These are phyloP conservation scores for Sitta carolinensis DNA, from an alignment of 2,797 vertebrate genomes.

Conservation along the genomic window DNA sequence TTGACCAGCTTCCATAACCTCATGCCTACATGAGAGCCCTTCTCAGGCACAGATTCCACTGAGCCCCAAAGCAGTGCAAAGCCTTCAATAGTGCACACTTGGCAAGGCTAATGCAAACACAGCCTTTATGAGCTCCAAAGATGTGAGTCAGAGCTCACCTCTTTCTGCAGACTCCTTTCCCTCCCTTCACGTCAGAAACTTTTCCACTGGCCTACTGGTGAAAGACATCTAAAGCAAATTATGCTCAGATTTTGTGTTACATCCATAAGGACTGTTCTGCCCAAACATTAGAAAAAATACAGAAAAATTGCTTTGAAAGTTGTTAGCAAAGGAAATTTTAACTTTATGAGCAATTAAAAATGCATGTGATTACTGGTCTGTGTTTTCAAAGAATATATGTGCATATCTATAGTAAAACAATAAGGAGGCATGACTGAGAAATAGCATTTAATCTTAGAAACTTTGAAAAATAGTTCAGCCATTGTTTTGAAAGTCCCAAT, in stretches of 20 bases:
- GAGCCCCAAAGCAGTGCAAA: not conserved
- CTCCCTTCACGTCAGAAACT: not conserved
- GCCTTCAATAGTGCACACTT: not conserved
- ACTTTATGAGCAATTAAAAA: not conserved
- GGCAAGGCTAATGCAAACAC: not conserved
- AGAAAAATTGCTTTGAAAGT: not conserved
- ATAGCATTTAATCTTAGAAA: not conserved
- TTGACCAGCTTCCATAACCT: conserved; percentile 17
- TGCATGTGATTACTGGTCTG: not conserved
- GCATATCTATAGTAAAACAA: not conserved
- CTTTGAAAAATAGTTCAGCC: conserved; percentile 1
- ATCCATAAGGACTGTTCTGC: not conserved
- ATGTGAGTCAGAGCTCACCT: conserved; percentile 2
- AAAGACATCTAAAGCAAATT: not conserved
- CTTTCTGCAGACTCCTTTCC: not conserved
- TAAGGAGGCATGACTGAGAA: not conserved
- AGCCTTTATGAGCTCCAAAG: not conserved
- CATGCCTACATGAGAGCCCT: not conserved
- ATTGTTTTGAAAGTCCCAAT: not conserved
- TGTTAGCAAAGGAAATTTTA: not conserved
- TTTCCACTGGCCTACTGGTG: not conserved
- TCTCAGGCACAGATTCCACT: not conserved
- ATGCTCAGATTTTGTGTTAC: not conserved
- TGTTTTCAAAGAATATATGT: not conserved
- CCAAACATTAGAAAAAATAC: not conserved